Percentiles rank a stretch among this genome's conserved stretches.
Evolutionary conservation across 2,888 invertebrate species (phyloP).

Genomic region (Timema cristinae): DNA sequence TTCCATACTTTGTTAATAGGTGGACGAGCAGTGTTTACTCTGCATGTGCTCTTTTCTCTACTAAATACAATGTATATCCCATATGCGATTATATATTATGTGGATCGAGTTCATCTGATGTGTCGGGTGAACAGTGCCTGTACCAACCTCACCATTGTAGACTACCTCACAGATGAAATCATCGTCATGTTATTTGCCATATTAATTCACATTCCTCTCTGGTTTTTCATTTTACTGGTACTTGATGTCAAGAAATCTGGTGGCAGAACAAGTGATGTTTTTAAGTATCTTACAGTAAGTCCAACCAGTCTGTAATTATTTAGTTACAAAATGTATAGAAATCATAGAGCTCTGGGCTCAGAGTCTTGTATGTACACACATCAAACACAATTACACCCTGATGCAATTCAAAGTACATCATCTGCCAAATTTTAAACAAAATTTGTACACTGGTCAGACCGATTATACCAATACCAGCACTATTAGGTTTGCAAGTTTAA

Average conservation of each 20-base stretch:
- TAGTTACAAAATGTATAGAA: no score
- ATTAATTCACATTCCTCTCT: slow-evolving; percentile 64
- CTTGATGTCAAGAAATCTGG: slow-evolving; percentile 67
- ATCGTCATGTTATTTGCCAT: slow-evolving; percentile 61
- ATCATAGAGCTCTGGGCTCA: no score
- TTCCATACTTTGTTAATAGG: slow-evolving; percentile 45
- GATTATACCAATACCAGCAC: no score
- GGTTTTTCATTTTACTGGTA: slow-evolving; percentile 58
- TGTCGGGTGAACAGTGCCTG: slow-evolving; percentile 67
- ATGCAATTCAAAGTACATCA: no score
- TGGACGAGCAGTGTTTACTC: slow-evolving; percentile 60
- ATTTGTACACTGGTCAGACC: no score
- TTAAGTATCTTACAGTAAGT: slow-evolving; percentile 48
- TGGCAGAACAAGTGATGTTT: slow-evolving; percentile 52
- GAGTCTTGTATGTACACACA: no score
- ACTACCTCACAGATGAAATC: slow-evolving; percentile 69
- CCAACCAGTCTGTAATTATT: background rate
- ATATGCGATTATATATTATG: slow-evolving; percentile 76
- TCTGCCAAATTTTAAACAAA: no score
- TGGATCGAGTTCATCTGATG: slow-evolving; percentile 69
- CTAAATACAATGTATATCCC: slow-evolving; percentile 77
- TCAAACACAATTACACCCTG: no score
- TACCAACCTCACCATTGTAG: slow-evolving; percentile 57
- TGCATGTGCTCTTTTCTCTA: slow-evolving; percentile 69
- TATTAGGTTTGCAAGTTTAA: no score